Evolutionary conservation across 2,888 invertebrate species (phyloP).

Genomic region (Pseudoips prasinana): DNA sequence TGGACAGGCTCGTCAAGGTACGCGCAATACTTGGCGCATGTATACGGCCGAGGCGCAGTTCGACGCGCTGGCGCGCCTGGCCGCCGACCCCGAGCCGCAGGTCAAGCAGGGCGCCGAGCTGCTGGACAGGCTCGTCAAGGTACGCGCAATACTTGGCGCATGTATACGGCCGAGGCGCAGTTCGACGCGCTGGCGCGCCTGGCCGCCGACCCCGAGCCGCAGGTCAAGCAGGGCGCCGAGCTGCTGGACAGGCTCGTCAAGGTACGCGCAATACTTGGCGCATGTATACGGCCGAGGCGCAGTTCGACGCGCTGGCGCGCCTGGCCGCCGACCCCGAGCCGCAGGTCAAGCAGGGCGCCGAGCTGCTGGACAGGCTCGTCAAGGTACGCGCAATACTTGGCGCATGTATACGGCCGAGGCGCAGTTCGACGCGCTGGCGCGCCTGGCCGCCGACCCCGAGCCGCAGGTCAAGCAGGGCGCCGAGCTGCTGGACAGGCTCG

Average conservation of each 20-base stretch:
- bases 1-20: slow-evolving; percentile 97
- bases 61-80: slow-evolving; percentile 93
- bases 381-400: slow-evolving; percentile 92
- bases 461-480: slow-evolving; percentile 97
- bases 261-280: too few relatives aligned
- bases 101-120: slow-evolving; percentile 98
- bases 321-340: slow-evolving; percentile 97
- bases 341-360: slow-evolving; percentile 96
- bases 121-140: slow-evolving; percentile 96
- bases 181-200: slow-evolving; percentile 95
- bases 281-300: slow-evolving; percentile 95
- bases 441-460: slow-evolving; percentile 96
- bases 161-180: slow-evolving; percentile 95
- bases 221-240: slow-evolving; percentile 97
- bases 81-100: slow-evolving; percentile 97
- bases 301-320: slow-evolving; percentile 94
- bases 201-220: slow-evolving; percentile 97
- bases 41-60: slow-evolving; percentile 97
- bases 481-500: slow-evolving; percentile 95
- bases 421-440: slow-evolving; percentile 94
- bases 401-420: slow-evolving; percentile 97
- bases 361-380: slow-evolving; percentile 95
- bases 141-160: too few relatives aligned
- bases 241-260: slow-evolving; percentile 96
- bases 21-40: too few relatives aligned